These are phyloP conservation scores for Pluvialis apricaria DNA, from an alignment of 2,113 vertebrate genomes.

Conservation along the genomic window DNA sequence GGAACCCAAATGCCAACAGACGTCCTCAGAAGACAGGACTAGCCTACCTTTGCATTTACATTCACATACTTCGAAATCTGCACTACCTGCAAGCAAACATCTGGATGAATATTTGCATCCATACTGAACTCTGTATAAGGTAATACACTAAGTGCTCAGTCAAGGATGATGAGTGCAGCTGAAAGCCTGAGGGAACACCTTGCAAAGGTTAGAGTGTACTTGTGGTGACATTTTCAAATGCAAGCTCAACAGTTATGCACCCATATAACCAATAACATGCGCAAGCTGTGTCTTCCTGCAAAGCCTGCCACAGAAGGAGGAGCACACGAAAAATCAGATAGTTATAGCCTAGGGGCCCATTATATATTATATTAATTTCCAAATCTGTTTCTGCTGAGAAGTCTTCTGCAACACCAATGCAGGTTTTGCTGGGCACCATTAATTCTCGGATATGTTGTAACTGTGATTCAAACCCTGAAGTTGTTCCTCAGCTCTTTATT, in stretches of 20 bases:
- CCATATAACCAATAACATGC: background rate
- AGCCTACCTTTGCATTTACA: background rate
- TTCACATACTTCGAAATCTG: background rate
- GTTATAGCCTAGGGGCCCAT: background rate
- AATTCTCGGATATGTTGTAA: background rate
- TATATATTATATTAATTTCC: background rate
- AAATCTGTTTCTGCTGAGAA: background rate
- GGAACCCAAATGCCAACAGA: background rate
- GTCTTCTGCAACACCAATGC: background rate
- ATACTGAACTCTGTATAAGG: background rate
- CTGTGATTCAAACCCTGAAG: background rate
- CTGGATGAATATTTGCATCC: background rate
- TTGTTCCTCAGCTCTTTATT: background rate
- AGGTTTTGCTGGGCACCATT: background rate
- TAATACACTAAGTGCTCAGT: background rate
- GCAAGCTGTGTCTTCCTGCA: background rate
- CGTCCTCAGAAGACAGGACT: background rate
- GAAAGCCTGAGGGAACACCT: background rate
- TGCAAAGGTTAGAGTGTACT: background rate
- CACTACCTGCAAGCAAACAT: background rate
- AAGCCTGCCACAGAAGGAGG: background rate
- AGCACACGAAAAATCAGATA: background rate
- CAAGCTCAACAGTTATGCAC: background rate
- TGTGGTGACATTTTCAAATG: constrained; percentile 38
- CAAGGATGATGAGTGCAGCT: background rate